Conservation (phyloP, 1,140 invertebrate genomes). For the Lepidotrigona ventralis region DNA sequence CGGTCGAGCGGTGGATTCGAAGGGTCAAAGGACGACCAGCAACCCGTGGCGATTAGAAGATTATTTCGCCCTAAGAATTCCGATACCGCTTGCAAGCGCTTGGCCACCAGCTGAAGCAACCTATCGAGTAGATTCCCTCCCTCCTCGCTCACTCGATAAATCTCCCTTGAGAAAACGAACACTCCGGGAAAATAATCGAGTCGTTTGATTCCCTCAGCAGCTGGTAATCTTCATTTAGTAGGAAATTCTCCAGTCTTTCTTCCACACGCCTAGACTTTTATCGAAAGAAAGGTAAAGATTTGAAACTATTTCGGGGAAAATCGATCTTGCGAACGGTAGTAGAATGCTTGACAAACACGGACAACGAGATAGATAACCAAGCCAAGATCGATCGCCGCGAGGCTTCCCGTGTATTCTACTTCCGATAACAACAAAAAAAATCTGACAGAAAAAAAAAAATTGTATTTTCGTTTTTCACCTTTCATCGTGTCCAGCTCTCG, state of each 20-base stretch:
- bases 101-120: background rate
- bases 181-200: background rate
- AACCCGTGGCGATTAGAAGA: conserved; percentile 25
- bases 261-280: background rate
- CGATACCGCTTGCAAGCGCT: conserved; percentile 2
- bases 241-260: background rate
- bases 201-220: background rate
- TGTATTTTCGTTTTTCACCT: too few relatives aligned
- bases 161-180: background rate
- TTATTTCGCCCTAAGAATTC: conserved; percentile 29
- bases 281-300: background rate
- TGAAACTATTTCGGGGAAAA: background rate
- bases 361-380: background rate
- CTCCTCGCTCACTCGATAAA: background rate
- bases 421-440: background rate
- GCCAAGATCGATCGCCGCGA: background rate
- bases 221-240: background rate
- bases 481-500: too few relatives aligned
- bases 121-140: background rate
- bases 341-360: background rate
- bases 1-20: conserved; percentile 27
- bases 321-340: background rate
- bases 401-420: background rate
- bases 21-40: conserved; percentile 19
- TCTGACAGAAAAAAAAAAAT: background rate